phyloP scores from a whole-genome alignment of 1,140 invertebrate genomes.

The Procambarus clarkii region DNA sequence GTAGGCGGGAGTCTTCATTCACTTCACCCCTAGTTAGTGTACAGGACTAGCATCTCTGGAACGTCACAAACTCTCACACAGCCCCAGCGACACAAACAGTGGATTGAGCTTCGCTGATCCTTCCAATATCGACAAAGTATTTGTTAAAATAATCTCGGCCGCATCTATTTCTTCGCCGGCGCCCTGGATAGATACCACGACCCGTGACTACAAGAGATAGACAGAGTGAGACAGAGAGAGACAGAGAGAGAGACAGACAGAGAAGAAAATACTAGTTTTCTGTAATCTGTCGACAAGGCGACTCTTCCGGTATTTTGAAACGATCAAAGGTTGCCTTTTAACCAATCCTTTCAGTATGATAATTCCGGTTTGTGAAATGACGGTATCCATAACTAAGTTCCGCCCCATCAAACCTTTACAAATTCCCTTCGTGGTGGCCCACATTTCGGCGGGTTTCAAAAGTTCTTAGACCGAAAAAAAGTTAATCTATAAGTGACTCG shows the following conservation, averaged over 20 bases:
- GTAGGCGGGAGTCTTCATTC: no score
- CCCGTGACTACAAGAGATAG: neutral
- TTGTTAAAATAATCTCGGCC: constrained; percentile 6
- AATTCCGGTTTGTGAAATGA: neutral
- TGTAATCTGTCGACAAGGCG: neutral
- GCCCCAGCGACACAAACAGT: no score
- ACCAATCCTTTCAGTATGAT: neutral
- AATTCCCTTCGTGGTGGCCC: neutral
- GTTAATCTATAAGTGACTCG: constrained; percentile 17
- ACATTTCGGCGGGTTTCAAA: neutral
- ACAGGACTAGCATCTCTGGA: no score
- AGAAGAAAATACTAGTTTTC: no score
- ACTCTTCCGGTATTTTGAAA: neutral
- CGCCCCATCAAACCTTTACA: constrained; percentile 10
- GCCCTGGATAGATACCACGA: neutral
- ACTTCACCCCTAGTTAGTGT: no score
- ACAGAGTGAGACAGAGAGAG: neutral
- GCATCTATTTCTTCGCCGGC: neutral
- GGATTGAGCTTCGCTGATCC: no score
- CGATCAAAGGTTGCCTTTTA: neutral
- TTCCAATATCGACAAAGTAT: neutral
- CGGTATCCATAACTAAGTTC: constrained; percentile 2
- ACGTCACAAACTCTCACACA: no score
- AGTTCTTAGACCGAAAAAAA: neutral
- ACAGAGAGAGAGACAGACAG: neutral